Evolutionary conservation across 2,888 invertebrate species (phyloP).

Genomic region (Calameuta pallipes): DNA sequence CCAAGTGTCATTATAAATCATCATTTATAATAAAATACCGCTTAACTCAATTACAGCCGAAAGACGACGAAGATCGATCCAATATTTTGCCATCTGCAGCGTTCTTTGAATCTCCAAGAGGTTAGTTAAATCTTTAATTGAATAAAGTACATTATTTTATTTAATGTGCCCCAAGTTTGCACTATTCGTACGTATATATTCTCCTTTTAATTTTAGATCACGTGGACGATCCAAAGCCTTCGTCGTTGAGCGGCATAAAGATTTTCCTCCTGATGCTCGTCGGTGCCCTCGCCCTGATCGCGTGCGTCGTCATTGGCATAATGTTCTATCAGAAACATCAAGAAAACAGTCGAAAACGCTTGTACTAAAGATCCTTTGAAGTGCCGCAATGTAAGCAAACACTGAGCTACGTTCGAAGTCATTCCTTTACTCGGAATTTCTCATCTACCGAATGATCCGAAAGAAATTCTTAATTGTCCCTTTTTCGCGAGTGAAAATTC

Average conservation of each 20-base stretch:
- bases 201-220: slow-evolving; percentile 72
- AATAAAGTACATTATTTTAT: background rate
- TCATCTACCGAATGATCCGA: background rate
- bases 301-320: slow-evolving; percentile 86
- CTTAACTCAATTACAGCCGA: slow-evolving; percentile 67
- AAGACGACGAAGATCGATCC: slow-evolving; percentile 78
- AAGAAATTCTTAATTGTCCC: background rate
- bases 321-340: slow-evolving; percentile 94
- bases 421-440: slow-evolving; percentile 4
- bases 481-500: background rate
- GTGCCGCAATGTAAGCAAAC: background rate
- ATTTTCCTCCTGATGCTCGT: slow-evolving; percentile 89
- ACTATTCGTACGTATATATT: too few species aligned
- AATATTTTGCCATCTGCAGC: slow-evolving; percentile 89
- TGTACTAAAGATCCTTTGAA: slow-evolving; percentile 71
- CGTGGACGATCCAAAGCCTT: slow-evolving; percentile 87
- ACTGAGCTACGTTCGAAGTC: background rate
- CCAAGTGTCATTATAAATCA: too few species aligned
- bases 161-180: background rate
- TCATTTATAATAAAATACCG: too few species aligned
- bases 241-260: slow-evolving; percentile 89
- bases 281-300: slow-evolving; percentile 84
- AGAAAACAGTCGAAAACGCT: slow-evolving; percentile 88
- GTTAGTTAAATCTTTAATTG: slow-evolving; percentile 55
- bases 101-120: slow-evolving; percentile 90